Conservation (phyloP, 2,113 vertebrate species). For the Leptobrachium leishanense region DNA sequence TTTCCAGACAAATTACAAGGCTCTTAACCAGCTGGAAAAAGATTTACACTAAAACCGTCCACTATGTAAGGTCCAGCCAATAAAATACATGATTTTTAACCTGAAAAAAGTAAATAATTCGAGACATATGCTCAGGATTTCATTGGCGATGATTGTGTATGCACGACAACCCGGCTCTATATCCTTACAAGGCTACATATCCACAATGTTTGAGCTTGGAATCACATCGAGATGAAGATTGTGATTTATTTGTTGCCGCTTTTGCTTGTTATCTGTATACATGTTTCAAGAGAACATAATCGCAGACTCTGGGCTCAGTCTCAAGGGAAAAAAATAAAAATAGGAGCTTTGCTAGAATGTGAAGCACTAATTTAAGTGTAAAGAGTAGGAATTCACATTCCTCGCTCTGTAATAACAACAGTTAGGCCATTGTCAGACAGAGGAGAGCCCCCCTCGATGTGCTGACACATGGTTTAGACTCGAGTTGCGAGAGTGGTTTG, state of each 20-base stretch:
- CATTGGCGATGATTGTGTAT: slow-evolving; percentile 38
- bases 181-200: slow-evolving; percentile 28
- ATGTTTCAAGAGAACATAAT: slow-evolving; percentile 21
- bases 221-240: slow-evolving; percentile 42
- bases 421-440: slow-evolving; percentile 37
- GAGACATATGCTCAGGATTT: slow-evolving; percentile 43
- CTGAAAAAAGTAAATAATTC: slow-evolving; percentile 42
- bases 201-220: slow-evolving; percentile 9
- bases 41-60: too few relatives aligned
- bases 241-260: slow-evolving; percentile 39
- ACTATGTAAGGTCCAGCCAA: neutral
- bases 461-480: slow-evolving; percentile 45
- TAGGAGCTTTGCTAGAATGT: neutral
- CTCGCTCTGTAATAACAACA: slow-evolving; percentile 28
- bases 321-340: slow-evolving; percentile 1
- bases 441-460: slow-evolving; percentile 44
- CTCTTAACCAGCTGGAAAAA: too few relatives aligned
- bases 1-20: too few relatives aligned
- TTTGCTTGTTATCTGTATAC: slow-evolving; percentile 15
- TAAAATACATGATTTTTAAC: neutral
- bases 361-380: slow-evolving; percentile 12
- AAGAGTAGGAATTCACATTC: slow-evolving; percentile 19
- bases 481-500: slow-evolving; percentile 44
- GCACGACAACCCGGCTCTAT: slow-evolving; percentile 32
- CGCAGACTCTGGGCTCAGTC: slow-evolving; percentile 7